A percentile compares a stretch with the other conserved stretches of the same genome.
Conservation (phyloP, 2,888 invertebrate genomes). For the Andrena haemorrhoa region DNA sequence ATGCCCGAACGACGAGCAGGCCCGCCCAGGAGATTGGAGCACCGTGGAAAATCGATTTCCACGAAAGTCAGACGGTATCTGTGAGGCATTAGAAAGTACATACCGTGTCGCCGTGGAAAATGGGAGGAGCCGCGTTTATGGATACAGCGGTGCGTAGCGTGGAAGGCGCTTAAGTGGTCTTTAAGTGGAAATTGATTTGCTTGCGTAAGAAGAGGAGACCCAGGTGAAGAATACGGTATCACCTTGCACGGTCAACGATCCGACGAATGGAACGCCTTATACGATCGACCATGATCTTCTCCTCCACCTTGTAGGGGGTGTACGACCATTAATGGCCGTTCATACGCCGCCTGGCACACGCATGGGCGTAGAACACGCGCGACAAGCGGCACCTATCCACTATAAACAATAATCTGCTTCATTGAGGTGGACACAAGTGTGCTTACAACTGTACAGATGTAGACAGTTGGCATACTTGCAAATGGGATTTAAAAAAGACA, state of each 20-base stretch:
- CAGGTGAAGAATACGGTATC: constrained; percentile 71
- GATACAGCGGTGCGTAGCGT: constrained; percentile 4
- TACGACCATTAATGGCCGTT: constrained; percentile 75
- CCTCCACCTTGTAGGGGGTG: constrained; percentile 78
- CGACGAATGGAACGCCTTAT: constrained; percentile 73
- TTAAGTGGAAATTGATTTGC: constrained; percentile 76
- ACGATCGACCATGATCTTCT: constrained; percentile 74
- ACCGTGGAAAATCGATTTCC: constrained; percentile 39
- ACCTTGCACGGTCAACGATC: constrained; percentile 79
- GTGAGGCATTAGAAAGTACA: constrained; percentile 31
- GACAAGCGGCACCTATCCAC: not conserved
- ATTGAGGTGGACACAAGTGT: no score
- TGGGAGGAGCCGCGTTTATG: constrained; percentile 31
- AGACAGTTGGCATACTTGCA: no score
- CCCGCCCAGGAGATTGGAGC: not conserved
- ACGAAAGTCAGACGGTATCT: constrained; percentile 42
- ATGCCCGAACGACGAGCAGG: not conserved
- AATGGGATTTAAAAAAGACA: no score
- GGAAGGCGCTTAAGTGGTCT: constrained; percentile 54
- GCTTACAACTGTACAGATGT: no score
- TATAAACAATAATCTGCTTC: no score
- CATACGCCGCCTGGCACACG: constrained; percentile 54
- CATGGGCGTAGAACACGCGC: constrained; percentile 34
- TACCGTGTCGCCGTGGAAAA: not conserved
- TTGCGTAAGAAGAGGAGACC: constrained; percentile 70